Evolutionary conservation across 2,113 vertebrate genomes (phyloP), one percentile per base, ranked within the genome.

Genomic region (Poeciliopsis occidentalis): DNA sequence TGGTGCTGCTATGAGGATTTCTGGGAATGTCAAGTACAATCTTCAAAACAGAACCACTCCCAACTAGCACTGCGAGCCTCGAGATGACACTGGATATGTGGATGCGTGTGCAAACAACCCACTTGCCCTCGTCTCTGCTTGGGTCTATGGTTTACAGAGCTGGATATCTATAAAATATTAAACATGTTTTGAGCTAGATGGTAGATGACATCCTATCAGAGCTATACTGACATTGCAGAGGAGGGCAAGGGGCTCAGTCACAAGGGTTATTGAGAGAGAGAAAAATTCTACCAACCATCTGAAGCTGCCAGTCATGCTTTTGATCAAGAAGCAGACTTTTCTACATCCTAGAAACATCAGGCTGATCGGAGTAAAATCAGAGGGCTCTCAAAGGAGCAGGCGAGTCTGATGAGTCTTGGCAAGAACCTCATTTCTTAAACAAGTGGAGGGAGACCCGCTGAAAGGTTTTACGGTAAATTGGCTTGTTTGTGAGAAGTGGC

Each of bases 21-120:
- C 89, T 88, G 84, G 88, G 88, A 90, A 89, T 89, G 89, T 87
- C 47, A 78, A 88, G 85, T 70, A 62, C 75, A 83, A 78, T 85
- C 80, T 85, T 81, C 57, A 77, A 80, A 83, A 64, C 41, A 74
- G 70, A 84, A 44, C 73, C 47, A 44, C 54, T 41, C 71, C 66
- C 64, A 34, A 57, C 24, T 63, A 60, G 60, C 75, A n/a, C 29
- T 31, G 12, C 0, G 15, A 63, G 61, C 71, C 12, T 60, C 41
- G 2, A 74, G 17, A 80, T 75, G 76, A 85, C 41, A 73, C 22
- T 2, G 31, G 7, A 71, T 63, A 37, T 62, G 15, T n/a, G 27
- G 19, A 34, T 47, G 60, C 2, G n/a, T 24, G 29, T 57, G 51
- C 51, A 57, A 57, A 17, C 34, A 68, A 19, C 57, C 65, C 60